A percentile compares a stretch with the other conserved stretches of the same genome.
Evolutionary conservation across 2,888 invertebrate species (phyloP).

Genomic region (Baccha elongata): DNA sequence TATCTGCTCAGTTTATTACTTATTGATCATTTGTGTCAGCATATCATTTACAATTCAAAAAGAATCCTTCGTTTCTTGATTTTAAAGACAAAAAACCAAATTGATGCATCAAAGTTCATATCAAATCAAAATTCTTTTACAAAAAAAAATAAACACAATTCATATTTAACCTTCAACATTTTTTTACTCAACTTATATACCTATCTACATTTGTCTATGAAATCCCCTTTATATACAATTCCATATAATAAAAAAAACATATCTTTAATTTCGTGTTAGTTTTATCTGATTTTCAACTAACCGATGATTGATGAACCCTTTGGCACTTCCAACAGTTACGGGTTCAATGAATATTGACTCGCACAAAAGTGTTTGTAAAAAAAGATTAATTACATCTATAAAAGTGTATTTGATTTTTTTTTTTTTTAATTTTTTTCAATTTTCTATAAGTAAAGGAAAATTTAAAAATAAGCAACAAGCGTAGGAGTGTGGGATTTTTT

Average conservation of each 20-base stretch:
- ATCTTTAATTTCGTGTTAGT: slow-evolving; percentile 51
- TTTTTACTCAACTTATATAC: slow-evolving; percentile 19
- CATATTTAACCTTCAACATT: slow-evolving; percentile 50
- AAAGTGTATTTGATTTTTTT: slow-evolving; percentile 15
- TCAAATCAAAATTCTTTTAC: slow-evolving; percentile 14
- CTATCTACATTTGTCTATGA: slow-evolving; percentile 23
- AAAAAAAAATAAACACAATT: slow-evolving; percentile 7
- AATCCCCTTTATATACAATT: slow-evolving; percentile 8
- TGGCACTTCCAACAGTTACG: slow-evolving; percentile 45
- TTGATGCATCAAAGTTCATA: slow-evolving; percentile 32
- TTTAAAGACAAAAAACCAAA: not conserved
- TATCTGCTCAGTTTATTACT: too few species aligned
- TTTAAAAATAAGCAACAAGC: slow-evolving; percentile 1
- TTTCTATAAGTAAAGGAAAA: not conserved
- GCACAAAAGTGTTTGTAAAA: slow-evolving; percentile 47
- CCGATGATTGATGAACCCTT: slow-evolving; percentile 60
- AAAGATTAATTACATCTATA: slow-evolving; percentile 55
- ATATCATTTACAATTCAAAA: slow-evolving; percentile 28
- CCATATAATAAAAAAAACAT: slow-evolving; percentile 17
- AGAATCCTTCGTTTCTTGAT: too few species aligned
- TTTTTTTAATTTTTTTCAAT: too few species aligned
- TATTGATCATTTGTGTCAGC: too few species aligned
- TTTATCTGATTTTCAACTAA: slow-evolving; percentile 51
- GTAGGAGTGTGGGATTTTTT: slow-evolving; percentile 21
- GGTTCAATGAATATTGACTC: slow-evolving; percentile 56